Evolutionary conservation across 2,113 vertebrate genomes (phyloP).

Genomic region (Oceanodroma tethys): DNA sequence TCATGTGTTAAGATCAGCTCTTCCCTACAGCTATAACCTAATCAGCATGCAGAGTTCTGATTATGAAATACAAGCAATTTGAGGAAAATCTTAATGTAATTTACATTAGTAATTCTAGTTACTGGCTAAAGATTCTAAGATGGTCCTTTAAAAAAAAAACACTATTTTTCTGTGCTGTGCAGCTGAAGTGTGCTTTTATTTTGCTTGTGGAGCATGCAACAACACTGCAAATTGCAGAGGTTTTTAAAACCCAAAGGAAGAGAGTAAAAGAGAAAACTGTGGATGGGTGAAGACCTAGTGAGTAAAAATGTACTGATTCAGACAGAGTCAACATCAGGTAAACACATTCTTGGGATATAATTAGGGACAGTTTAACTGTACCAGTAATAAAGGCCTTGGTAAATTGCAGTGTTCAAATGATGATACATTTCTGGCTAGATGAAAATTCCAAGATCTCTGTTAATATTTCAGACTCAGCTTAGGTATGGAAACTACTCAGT

Average conservation of each 20-base stretch:
- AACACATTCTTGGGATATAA: background rate
- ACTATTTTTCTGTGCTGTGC: background rate
- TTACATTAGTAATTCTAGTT: slow-evolving; percentile 18
- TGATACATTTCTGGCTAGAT: background rate
- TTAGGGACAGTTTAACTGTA: background rate
- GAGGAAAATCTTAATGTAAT: slow-evolving; percentile 23
- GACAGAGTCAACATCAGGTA: background rate
- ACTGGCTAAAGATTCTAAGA: slow-evolving; percentile 18
- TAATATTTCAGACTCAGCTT: background rate
- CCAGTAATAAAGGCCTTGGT: background rate
- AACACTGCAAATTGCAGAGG: background rate
- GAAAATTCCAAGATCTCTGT: background rate
- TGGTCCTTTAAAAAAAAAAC: background rate
- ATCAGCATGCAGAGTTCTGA: slow-evolving; percentile 23
- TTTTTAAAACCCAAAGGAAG: background rate
- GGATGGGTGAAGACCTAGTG: background rate
- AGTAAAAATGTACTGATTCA: background rate
- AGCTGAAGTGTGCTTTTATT: background rate
- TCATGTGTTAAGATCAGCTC: slow-evolving; percentile 32
- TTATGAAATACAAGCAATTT: slow-evolving; percentile 36
- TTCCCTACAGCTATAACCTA: slow-evolving; percentile 31
- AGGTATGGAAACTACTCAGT: background rate
- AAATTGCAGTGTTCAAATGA: background rate
- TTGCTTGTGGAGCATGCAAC: background rate
- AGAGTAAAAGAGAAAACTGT: background rate